Conservation (phyloP, 2,113 vertebrate genomes). For the Neodon shergylaensis region DNA sequence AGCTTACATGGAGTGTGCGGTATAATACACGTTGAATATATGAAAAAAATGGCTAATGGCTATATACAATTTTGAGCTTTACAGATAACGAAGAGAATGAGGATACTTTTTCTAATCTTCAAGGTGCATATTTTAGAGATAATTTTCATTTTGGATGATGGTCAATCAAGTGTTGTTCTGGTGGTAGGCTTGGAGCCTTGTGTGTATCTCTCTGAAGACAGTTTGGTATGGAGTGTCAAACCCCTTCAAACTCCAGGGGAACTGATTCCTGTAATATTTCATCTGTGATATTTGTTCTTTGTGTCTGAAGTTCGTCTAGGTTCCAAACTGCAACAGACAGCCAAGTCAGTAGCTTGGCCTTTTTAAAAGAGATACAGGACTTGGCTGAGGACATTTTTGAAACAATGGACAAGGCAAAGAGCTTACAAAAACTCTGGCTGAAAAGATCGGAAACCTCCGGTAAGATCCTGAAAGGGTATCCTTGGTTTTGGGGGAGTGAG, state of each 20-base stretch:
- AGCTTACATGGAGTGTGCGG: accelerated
- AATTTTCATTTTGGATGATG: neutral
- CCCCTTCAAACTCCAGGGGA: neutral
- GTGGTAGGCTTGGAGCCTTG: neutral
- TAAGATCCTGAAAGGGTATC: constrained; percentile 38
- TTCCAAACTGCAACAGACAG: neutral
- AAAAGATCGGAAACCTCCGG: constrained; percentile 73
- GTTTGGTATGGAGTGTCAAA: neutral
- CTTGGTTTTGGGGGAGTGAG: neutral
- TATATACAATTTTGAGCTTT: neutral
- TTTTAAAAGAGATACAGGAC: constrained; percentile 82
- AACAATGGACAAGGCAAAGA: constrained; percentile 75
- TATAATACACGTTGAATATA: neutral
- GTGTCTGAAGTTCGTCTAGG: constrained; percentile 57
- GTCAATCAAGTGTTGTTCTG: neutral
- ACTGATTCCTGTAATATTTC: no score
- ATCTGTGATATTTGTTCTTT: neutral
- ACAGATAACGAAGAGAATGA: neutral
- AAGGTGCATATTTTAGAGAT: neutral
- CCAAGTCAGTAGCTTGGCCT: constrained; percentile 45
- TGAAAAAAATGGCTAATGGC: neutral
- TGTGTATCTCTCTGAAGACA: neutral
- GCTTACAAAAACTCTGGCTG: constrained; percentile 79
- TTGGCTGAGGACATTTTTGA: constrained; percentile 78
- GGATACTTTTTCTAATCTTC: neutral